Conservation (phyloP, 2,113 vertebrate genomes). For the Epinephelus cyanopodus region DNA sequence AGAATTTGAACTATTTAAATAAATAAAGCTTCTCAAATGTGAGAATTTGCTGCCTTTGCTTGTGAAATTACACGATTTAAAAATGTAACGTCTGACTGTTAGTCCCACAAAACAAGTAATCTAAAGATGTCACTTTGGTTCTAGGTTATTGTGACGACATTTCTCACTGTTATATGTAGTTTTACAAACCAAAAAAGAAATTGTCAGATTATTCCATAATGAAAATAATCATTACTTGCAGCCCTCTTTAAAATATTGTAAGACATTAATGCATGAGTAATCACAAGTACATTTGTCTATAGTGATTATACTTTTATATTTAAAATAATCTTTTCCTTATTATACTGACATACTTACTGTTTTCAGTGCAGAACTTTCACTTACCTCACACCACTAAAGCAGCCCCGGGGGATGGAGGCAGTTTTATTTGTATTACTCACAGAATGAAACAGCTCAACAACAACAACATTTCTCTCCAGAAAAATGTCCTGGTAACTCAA, state of each 20-base stretch:
- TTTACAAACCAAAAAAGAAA: not conserved
- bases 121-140: too few relatives aligned
- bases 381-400: not conserved
- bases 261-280: not conserved
- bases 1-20: too few relatives aligned
- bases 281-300: not conserved
- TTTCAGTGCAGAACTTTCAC: too few relatives aligned
- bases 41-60: too few relatives aligned
- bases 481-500: not conserved
- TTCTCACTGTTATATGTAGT: not conserved
- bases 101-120: too few relatives aligned
- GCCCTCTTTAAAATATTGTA: too few relatives aligned
- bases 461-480: constrained; percentile 1
- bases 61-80: too few relatives aligned
- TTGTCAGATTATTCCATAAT: not conserved
- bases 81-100: too few relatives aligned
- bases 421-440: not conserved
- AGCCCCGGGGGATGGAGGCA: not conserved
- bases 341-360: too few relatives aligned
- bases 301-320: not conserved
- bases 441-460: not conserved
- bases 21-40: too few relatives aligned
- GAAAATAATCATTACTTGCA: too few relatives aligned
- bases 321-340: not conserved
- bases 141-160: too few relatives aligned